Evolutionary conservation across 1,140 invertebrate species (phyloP).

Genomic region (Hypsibius dujardini): DNA sequence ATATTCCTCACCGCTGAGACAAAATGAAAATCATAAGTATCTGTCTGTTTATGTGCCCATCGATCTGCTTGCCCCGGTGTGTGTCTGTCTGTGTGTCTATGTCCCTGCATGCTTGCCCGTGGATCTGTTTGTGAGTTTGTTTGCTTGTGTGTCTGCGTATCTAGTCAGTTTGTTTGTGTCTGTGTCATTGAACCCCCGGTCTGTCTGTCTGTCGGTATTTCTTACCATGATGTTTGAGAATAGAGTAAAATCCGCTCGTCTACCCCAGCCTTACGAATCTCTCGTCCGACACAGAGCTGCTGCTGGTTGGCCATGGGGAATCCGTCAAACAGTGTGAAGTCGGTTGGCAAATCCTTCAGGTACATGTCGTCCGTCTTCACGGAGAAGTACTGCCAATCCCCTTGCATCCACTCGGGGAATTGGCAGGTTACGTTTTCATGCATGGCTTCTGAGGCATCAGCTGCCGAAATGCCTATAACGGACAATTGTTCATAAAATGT

Average conservation of each 20-base stretch:
- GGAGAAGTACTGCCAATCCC: slow-evolving; percentile 12
- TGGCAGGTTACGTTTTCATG: slow-evolving; percentile 4
- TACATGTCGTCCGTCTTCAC: slow-evolving; percentile 1
- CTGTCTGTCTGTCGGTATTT: too few species aligned
- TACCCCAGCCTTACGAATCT: neutral
- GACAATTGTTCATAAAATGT: too few species aligned
- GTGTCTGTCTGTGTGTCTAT: too few species aligned
- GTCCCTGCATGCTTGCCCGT: too few species aligned
- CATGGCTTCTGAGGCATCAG: neutral
- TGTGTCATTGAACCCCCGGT: too few species aligned
- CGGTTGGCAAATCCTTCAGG: neutral
- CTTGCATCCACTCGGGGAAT: slow-evolving; percentile 12
- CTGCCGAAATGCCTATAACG: too few species aligned
- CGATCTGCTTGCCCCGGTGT: too few species aligned
- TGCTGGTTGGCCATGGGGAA: neutral
- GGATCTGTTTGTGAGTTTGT: too few species aligned
- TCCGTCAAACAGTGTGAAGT: neutral
- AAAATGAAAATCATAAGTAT: neutral
- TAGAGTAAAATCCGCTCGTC: neutral
- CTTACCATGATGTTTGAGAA: neutral
- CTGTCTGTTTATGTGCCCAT: too few species aligned
- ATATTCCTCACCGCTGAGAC: neutral
- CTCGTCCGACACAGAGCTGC: slow-evolving; percentile 13
- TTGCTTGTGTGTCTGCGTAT: too few species aligned
- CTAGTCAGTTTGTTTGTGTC: too few species aligned